Evolutionary conservation across 2,888 invertebrate species (phyloP).

Genomic region (Nebria brevicollis): DNA sequence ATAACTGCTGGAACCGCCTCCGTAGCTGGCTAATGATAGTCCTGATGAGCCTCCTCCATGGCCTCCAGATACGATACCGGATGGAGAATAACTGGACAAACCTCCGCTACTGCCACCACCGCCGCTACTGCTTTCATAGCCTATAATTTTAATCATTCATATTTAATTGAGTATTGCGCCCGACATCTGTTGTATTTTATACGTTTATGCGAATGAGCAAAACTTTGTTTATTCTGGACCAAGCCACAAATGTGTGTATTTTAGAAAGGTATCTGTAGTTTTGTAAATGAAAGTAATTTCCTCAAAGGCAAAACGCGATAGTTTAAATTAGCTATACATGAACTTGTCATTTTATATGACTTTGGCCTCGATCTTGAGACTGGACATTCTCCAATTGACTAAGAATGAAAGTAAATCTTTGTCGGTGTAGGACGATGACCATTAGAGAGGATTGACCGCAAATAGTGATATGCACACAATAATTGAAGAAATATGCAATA

Average conservation of each 20-base stretch:
- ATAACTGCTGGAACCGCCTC: constrained; percentile 20
- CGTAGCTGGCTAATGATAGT: constrained; percentile 26
- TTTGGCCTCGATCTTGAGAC: constrained; percentile 24
- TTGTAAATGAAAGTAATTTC: constrained; percentile 24
- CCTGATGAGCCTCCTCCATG: constrained; percentile 15
- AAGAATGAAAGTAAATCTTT: constrained; percentile 33
- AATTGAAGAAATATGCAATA: too few relatives aligned
- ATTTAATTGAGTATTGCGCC: not conserved
- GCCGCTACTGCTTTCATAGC: constrained; percentile 26
- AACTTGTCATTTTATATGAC: constrained; percentile 25
- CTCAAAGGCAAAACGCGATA: constrained; percentile 1
- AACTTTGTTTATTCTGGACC: not conserved
- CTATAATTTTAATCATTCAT: not conserved
- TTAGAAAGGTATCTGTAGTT: constrained; percentile 30
- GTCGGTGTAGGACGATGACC: constrained; percentile 1
- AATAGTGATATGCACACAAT: not conserved
- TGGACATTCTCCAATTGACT: constrained; percentile 18
- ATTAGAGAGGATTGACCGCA: constrained; percentile 9
- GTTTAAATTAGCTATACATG: constrained; percentile 30
- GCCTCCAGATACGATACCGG: constrained; percentile 26
- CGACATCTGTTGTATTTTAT: too few relatives aligned
- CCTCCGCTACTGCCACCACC: constrained; percentile 25
- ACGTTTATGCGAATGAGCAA: too few relatives aligned
- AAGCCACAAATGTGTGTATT: constrained; percentile 6
- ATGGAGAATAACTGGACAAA: constrained; percentile 33